These are phyloP conservation scores for Chironomus riparius DNA, from an alignment of 2,888 invertebrate species.

Conservation along the genomic window DNA sequence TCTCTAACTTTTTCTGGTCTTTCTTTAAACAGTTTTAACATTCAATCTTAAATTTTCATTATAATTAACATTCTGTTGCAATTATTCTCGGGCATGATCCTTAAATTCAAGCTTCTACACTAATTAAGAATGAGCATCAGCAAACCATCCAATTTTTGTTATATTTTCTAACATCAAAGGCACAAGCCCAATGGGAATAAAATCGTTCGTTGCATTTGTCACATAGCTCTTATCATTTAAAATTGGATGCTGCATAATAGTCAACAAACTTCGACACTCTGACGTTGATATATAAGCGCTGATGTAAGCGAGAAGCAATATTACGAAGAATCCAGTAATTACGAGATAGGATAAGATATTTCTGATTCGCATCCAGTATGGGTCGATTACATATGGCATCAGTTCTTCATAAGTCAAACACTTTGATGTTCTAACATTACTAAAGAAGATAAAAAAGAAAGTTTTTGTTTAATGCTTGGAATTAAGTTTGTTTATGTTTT, in stretches of 20 bases:
- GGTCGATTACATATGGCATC: slow-evolving; percentile 40
- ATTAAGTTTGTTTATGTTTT: too few relatives aligned
- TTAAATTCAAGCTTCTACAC: too few relatives aligned
- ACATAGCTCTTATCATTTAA: neutral
- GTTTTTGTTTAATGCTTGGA: neutral
- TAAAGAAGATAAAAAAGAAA: neutral
- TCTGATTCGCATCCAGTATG: slow-evolving; percentile 46
- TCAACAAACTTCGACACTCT: neutral
- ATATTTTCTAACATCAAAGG: too few relatives aligned
- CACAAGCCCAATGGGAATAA: slow-evolving; percentile 30
- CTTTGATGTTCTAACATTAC: neutral
- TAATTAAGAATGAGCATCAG: too few relatives aligned
- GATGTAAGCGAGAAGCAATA: slow-evolving; percentile 43
- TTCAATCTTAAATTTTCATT: too few relatives aligned
- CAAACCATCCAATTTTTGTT: too few relatives aligned
- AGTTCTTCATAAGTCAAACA: slow-evolving; percentile 46
- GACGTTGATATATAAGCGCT: slow-evolving; percentile 32
- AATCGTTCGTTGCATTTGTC: neutral
- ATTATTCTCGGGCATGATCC: too few relatives aligned
- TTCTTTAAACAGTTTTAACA: too few relatives aligned
- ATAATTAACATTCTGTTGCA: too few relatives aligned
- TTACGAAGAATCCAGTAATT: slow-evolving; percentile 44
- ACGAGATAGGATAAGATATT: slow-evolving; percentile 39
- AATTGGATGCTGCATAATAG: neutral
- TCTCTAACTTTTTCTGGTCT: too few relatives aligned